Base-by-base conservation (phyloP, 2,113 vertebrate genomes). In the Eidolon helvum region DNA sequence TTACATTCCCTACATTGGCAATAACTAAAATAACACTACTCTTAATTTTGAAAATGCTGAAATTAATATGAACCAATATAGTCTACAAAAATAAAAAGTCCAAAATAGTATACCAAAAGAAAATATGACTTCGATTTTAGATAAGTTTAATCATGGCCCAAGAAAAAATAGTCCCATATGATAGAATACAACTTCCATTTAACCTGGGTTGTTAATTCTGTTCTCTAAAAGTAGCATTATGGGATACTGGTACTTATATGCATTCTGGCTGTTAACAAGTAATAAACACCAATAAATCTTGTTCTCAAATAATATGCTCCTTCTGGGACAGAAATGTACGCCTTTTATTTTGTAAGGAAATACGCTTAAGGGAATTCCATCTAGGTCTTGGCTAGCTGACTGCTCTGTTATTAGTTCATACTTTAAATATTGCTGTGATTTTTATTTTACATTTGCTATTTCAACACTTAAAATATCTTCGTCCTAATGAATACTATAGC, bases 41-140 rank as follows among this genome's bases (percentile, higher is more conserved):
- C 11, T 87, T 87, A 40, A 80, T 80, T 94, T 85, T 96, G 79
- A 94, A 94, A 95, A 66, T 93, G 33, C 45, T 89, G n/a, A 97
- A 82, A 90, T 50, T 50, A 71, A 48, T 77, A 92, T 75, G 59
- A 90, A 12, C 59, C 80, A 94, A 75, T 45, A 86, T 87, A 84
- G 33, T n/a, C 50, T 82, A 28, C 66, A 88, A 93, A 89, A 12
- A 15, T 65, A 61, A 72, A 79, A 91, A 77, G 14, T 45, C 28
- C 18, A 48, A 68, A 69, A 78, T 71, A 22, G 18, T 30, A 69
- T 82, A 57, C 28, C 59, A 78, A 74, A 97, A 80, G 61, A 63
- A 95, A 96, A 94, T 11, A 61, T 83, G 59, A 71, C n/a, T 91
- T 48, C 69, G 19, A 53, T 63, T 93, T 94, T 78, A 68, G 57